Base-by-base conservation (phyloP, 2,888 invertebrate species). In the Parnassius apollo region DNA sequence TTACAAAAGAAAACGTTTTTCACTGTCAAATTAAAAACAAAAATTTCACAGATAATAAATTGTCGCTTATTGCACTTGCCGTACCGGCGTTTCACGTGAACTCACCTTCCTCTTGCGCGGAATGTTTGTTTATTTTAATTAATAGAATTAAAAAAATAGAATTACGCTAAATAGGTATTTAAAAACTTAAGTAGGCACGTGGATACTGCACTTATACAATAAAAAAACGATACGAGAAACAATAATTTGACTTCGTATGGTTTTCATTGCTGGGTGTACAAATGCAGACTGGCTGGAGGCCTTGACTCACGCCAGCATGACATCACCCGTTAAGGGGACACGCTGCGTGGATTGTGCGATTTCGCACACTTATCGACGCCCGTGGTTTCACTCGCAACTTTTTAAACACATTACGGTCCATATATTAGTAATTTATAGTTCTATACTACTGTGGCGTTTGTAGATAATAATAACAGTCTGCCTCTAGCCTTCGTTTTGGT, bases 41-140 rank as follows among this genome's bases (percentile, higher is more conserved):
- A 48, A 53, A 1, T 25, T 25, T 45, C 50, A 42, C 48, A 55
- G n/a, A 18, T 9, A 54, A 50, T 54, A 25, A 42, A 52, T 58
- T 25, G 12, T 18, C 62, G 13, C 58, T 55, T 55, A 45, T 25
- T 63, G 59, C 64, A 57, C 61, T 57, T n/a, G 65, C 67, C 68
- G 49, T 7, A 12, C 49, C 49, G 67, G 66, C 61, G 42, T 61
- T 51, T 54, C 49, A 66, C 69, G 66, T 67, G 62, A 66, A 85
- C 90, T 89, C 73, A 91, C 91, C 91, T 91, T 91, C 85, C 88
- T 85, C 80, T 90, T 91, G 10, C 91, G 89, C 75, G 91, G 91
- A 88, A 91, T 91, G 80, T 81, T 90, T 74, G 71, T 72, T 62
- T 72, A 75, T 79, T 81, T 77, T 76, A n/a, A 48, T 65, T 69